A percentile compares a stretch with the other conserved stretches of the same genome.
Conservation (phyloP, 2,888 invertebrate genomes). For the Hyalella azteca region DNA sequence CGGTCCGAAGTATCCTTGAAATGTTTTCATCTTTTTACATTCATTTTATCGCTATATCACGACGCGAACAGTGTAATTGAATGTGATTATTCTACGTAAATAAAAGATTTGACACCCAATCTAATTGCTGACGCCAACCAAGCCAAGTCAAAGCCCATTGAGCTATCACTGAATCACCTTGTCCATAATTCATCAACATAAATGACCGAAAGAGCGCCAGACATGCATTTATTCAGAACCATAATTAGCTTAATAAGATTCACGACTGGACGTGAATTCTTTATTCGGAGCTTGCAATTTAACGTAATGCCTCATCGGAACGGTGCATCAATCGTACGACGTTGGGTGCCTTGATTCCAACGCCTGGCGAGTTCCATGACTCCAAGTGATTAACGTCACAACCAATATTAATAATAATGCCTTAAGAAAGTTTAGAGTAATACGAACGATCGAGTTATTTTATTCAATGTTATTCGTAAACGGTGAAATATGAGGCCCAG, state of each 20-base stretch:
- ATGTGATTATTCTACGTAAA: too few relatives aligned
- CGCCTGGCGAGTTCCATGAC: not conserved
- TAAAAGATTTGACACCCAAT: slow-evolving; percentile 2
- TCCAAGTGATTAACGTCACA: slow-evolving; percentile 1
- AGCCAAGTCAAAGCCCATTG: slow-evolving; percentile 6
- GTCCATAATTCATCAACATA: slow-evolving; percentile 14
- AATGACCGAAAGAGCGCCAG: not conserved
- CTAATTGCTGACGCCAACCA: not conserved
- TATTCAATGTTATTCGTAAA: slow-evolving; percentile 28
- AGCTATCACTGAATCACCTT: slow-evolving; percentile 1
- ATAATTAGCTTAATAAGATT: slow-evolving; percentile 29
- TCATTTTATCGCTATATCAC: too few relatives aligned
- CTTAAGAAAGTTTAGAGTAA: too few relatives aligned
- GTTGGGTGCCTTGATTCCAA: not conserved
- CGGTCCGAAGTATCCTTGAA: too few relatives aligned
- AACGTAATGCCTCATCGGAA: slow-evolving; percentile 12
- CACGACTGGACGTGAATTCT: slow-evolving; percentile 31
- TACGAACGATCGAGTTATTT: slow-evolving; percentile 7
- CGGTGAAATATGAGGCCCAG: slow-evolving; percentile 15
- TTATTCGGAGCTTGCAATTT: slow-evolving; percentile 10
- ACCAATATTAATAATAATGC: not conserved
- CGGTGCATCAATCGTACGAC: slow-evolving; percentile 27
- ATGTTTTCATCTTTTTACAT: too few relatives aligned
- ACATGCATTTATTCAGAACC: not conserved
- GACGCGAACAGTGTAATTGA: too few relatives aligned